These are phyloP conservation scores for Albula goreensis DNA, from an alignment of 2,113 vertebrate genomes.

Conservation along the genomic window DNA sequence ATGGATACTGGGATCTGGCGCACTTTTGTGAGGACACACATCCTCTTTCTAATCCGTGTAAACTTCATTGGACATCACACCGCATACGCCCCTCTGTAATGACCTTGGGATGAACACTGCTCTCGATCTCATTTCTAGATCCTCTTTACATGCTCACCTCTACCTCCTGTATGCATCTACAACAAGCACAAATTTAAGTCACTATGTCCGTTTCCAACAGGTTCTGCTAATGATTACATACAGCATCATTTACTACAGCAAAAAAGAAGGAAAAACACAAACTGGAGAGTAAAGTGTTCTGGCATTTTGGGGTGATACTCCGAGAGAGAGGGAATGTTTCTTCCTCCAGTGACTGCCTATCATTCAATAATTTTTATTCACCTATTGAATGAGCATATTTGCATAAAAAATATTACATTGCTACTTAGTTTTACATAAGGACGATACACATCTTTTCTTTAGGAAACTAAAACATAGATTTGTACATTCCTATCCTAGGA, in stretches of 20 bases:
- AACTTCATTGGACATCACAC: neutral
- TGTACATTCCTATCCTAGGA: conserved; percentile 66
- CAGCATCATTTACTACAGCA: too few relatives aligned
- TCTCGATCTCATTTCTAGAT: neutral
- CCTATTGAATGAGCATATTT: neutral
- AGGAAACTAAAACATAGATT: neutral
- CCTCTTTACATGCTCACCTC: neutral
- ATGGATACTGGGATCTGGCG: neutral
- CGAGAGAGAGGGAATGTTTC: neutral
- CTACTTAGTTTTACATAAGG: neutral
- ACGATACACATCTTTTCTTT: neutral
- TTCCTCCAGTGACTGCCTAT: neutral
- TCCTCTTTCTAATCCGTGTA: neutral
- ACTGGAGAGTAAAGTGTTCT: neutral
- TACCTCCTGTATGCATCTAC: neutral
- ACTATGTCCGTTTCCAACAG: too few relatives aligned
- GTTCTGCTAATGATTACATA: too few relatives aligned
- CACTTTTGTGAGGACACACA: neutral
- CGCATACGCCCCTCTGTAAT: neutral
- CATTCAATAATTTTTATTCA: neutral
- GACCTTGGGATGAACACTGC: neutral
- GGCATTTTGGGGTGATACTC: too few relatives aligned
- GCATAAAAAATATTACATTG: neutral
- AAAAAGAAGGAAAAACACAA: neutral
- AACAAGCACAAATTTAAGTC: neutral